phyloP scores from a whole-genome alignment of 23 tunicate species.

The Ciona savignyi region DNA sequence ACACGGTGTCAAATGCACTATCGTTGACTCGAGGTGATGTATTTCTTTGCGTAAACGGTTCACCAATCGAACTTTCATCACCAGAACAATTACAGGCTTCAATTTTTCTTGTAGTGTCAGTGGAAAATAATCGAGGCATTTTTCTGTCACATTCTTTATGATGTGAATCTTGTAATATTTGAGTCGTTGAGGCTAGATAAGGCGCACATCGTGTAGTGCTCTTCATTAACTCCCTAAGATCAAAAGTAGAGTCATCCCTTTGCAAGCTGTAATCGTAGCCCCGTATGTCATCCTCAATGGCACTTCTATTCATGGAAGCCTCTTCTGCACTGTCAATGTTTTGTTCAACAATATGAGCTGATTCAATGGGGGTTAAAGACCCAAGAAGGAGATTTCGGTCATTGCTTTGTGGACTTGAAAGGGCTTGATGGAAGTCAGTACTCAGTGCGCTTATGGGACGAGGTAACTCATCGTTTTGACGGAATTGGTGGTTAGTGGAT shows the following conservation, averaged over 20 bases:
- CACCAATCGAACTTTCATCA: no score
- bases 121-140: neutral
- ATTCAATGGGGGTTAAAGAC: neutral
- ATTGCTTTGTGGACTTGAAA: neutral
- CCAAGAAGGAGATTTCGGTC: neutral
- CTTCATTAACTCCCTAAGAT: slow-evolving; percentile 5
- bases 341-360: neutral
- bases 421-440: neutral
- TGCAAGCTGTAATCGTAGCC: neutral
- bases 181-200: neutral
- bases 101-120: neutral
- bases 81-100: neutral
- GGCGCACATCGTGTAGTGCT: neutral
- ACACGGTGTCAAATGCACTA: slow-evolving; percentile 28
- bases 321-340: neutral
- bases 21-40: slow-evolving; percentile 5
- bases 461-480: neutral
- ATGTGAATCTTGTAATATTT: neutral
- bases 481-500: neutral
- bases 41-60: neutral
- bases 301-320: neutral
- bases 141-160: neutral
- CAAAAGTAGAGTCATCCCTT: slow-evolving; percentile 29
- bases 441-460: neutral
- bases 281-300: slow-evolving; percentile 11